phyloP scores from a whole-genome alignment of 2,797 vertebrate genomes.

The Apodemus agrarius region DNA sequence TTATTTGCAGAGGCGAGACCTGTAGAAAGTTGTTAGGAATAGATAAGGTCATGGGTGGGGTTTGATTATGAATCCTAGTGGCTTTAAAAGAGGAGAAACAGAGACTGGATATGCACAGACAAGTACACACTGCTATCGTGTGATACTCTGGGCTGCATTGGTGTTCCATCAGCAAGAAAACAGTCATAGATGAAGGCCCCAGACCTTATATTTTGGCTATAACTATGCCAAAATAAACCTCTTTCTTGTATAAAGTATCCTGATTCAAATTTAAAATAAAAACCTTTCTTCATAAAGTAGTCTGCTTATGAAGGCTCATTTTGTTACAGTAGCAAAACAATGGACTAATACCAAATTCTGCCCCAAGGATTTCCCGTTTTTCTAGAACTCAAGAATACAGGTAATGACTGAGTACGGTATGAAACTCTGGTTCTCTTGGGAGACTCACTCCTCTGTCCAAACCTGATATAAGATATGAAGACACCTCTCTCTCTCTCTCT shows the following conservation, averaged over 20 bases:
- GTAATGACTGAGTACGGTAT: background rate
- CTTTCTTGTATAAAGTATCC: background rate
- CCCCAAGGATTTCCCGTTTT: background rate
- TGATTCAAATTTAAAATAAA: background rate
- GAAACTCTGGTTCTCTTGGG: background rate
- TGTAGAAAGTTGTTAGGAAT: background rate
- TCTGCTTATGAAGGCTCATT: background rate
- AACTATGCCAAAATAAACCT: background rate
- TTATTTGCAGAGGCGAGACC: background rate
- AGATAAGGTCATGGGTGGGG: background rate
- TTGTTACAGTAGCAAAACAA: background rate
- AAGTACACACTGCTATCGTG: too few relatives aligned
- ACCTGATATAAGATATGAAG: background rate
- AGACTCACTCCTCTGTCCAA: background rate
- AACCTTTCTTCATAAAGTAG: background rate
- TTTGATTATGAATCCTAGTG: background rate
- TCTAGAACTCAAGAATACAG: background rate
- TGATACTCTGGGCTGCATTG: background rate
- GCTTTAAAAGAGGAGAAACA: background rate
- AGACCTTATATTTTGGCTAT: background rate
- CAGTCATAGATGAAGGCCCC: background rate
- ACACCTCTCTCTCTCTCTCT: accelerated
- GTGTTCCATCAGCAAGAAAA: background rate
- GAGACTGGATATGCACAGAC: background rate
- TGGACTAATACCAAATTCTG: background rate